These are phyloP conservation scores for Gymnorhina tibicen DNA, from an alignment of 2,113 vertebrate genomes.

Conservation along the genomic window DNA sequence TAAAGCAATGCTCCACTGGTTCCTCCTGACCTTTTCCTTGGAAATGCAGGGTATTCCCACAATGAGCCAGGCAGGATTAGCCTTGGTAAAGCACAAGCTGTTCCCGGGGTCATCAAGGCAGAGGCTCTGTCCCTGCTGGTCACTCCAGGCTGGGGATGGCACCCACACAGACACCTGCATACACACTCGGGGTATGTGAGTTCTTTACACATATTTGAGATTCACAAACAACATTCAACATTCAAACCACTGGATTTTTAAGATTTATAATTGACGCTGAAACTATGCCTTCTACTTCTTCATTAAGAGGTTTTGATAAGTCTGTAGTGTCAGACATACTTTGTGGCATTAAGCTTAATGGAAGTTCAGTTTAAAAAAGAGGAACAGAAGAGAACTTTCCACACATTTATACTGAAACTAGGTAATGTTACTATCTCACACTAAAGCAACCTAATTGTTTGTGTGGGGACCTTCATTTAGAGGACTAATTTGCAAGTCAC, in stretches of 20 bases:
- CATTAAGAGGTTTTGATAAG: not conserved
- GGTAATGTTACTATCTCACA: not conserved
- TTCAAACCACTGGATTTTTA: not conserved
- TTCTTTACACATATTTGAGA: accelerated
- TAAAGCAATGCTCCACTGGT: no score
- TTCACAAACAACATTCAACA: not conserved
- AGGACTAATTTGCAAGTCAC: slow-evolving; percentile 28
- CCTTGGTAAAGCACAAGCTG: not conserved
- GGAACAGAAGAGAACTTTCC: not conserved
- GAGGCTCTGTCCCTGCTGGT: accelerated
- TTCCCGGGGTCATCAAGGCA: not conserved
- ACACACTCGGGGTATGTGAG: accelerated
- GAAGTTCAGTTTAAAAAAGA: not conserved
- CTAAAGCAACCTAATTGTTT: slow-evolving; percentile 25
- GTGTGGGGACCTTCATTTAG: not conserved
- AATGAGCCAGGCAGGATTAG: not conserved
- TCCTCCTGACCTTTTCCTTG: not conserved
- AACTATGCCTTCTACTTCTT: accelerated
- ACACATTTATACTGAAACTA: not conserved
- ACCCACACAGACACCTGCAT: no score
- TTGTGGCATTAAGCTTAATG: not conserved
- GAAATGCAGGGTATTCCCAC: no score
- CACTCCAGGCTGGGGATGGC: not conserved
- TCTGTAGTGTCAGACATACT: not conserved
- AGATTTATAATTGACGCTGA: not conserved